phyloP scores from a whole-genome alignment of 2,113 vertebrate species.

The Xiphophorus hellerii region DNA sequence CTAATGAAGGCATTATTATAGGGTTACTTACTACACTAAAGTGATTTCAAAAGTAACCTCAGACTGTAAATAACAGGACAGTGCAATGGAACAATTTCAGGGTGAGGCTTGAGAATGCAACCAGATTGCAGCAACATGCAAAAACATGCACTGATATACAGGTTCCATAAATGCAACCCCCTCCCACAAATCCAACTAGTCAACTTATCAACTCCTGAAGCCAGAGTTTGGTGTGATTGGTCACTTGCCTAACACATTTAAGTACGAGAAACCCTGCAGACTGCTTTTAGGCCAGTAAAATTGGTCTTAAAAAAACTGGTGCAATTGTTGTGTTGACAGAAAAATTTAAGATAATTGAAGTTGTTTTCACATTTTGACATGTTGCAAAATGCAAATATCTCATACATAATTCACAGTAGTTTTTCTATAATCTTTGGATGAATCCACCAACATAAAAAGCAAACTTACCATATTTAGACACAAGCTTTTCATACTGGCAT shows the following conservation, averaged over 20 bases:
- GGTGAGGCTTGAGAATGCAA: conserved; percentile 54
- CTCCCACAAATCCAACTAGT: conserved; percentile 36
- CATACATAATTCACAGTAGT: background rate
- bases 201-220: conserved; percentile 39
- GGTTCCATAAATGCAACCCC: conserved; percentile 19
- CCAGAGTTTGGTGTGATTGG: background rate
- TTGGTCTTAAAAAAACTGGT: no score
- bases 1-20: conserved; percentile 3
- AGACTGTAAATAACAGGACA: conserved; percentile 29
- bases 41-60: conserved; percentile 23
- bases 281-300: background rate
- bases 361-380: no score
- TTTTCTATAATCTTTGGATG: background rate
- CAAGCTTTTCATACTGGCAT: background rate
- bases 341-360: no score
- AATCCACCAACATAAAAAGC: background rate
- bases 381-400: background rate
- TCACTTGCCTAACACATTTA: background rate
- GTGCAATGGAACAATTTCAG: conserved; percentile 40
- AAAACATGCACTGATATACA: conserved; percentile 29
- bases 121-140: conserved; percentile 44
- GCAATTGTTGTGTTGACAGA: background rate
- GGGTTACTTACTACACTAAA: conserved; percentile 1
- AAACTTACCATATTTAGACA: background rate
- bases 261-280: background rate